A percentile compares a stretch with the other conserved stretches of the same genome.
Evolutionary conservation across 2,888 invertebrate genomes (phyloP).

Genomic region (Cryptocheilus praepositus): DNA sequence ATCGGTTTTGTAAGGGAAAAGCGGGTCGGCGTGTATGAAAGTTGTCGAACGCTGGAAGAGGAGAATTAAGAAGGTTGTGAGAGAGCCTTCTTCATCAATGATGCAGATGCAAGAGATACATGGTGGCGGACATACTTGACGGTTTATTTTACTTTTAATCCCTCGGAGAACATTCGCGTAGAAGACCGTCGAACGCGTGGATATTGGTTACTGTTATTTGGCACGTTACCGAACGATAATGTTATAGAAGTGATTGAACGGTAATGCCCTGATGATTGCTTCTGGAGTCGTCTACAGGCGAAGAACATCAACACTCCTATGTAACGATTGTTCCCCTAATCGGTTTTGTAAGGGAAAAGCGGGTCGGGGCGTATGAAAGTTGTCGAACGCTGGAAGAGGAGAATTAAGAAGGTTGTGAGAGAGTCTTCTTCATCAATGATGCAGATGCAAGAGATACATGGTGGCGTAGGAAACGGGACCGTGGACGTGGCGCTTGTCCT

Average conservation of each 20-base stretch:
- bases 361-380: conserved; percentile 4
- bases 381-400: conserved; percentile 14
- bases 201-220: too few species aligned
- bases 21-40: neutral
- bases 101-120: conserved; percentile 70
- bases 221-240: too few species aligned
- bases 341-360: too few species aligned
- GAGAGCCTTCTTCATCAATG: conserved; percentile 63
- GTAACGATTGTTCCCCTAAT: too few species aligned
- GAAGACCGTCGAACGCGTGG: too few species aligned
- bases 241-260: neutral
- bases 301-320: too few species aligned
- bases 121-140: conserved; percentile 36
- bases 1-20: too few species aligned
- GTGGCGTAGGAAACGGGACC: conserved; percentile 36
- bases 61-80: conserved; percentile 16
- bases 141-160: neutral
- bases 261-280: neutral
- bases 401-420: conserved; percentile 18
- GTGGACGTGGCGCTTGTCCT: conserved; percentile 54
- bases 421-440: conserved; percentile 67
- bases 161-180: neutral
- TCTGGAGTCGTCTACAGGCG: neutral
- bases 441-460: conserved; percentile 69
- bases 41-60: conserved; percentile 14